These are phyloP conservation scores for Chrysaora quinquecirrha DNA, from an alignment of 30 jellyfish, hydroid and myxozoan species.

Conservation along the genomic window DNA sequence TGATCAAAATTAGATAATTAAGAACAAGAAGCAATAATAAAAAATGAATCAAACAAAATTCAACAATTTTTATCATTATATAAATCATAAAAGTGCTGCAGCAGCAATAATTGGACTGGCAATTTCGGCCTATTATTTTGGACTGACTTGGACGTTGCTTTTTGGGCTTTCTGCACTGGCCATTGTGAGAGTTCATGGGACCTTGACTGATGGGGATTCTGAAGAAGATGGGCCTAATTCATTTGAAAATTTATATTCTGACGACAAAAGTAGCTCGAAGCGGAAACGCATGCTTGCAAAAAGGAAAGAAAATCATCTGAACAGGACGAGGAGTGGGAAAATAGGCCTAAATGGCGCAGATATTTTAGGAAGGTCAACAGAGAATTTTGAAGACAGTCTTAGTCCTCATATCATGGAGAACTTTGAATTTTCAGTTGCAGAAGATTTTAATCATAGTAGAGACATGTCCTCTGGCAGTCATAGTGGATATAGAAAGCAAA, in stretches of 20 bases:
- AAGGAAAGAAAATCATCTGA: constrained; percentile 42
- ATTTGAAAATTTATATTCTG: constrained; percentile 37
- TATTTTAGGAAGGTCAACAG: not conserved
- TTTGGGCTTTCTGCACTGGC: constrained; percentile 30
- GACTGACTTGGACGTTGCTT: constrained; percentile 57
- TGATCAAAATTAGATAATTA: too few species aligned
- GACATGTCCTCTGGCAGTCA: not conserved
- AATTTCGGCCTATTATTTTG: constrained; percentile 21
- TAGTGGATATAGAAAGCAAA: not conserved
- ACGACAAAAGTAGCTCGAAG: constrained; percentile 14
- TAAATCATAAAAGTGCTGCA: not conserved
- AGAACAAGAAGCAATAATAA: too few species aligned
- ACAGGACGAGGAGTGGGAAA: not conserved
- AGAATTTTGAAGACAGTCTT: not conserved
- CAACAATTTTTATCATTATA: too few species aligned
- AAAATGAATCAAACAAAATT: too few species aligned
- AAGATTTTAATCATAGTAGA: constrained; percentile 7
- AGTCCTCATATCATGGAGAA: not conserved
- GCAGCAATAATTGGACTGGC: not conserved
- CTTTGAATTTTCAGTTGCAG: constrained; percentile 22
- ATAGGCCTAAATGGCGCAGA: not conserved
- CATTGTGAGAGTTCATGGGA: not conserved
- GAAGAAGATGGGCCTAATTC: constrained; percentile 10
- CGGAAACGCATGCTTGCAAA: constrained; percentile 53
- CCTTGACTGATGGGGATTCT: constrained; percentile 6